These are phyloP conservation scores for Acromyrmex echinatior DNA, from an alignment of 1,140 invertebrate species.

Conservation along the genomic window DNA sequence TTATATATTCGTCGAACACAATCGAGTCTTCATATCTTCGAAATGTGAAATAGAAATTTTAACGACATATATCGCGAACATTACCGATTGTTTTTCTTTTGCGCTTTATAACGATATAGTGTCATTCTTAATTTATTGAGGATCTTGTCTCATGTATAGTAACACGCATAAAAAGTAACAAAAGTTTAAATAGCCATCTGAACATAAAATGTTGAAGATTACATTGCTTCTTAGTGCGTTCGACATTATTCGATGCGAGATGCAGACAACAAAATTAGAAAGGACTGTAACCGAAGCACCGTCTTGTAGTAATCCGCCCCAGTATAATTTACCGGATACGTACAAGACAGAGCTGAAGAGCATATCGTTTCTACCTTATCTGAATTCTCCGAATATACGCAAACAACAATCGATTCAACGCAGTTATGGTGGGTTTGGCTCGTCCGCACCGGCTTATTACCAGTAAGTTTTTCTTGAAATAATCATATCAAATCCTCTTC, in stretches of 20 bases:
- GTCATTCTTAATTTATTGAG: neutral
- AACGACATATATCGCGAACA: neutral
- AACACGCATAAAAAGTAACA: neutral
- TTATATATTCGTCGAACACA: neutral
- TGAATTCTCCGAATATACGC: conserved; percentile 3
- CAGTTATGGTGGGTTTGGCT: conserved; percentile 76
- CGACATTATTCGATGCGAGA: conserved; percentile 38
- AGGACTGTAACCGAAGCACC: neutral
- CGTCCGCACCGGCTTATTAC: conserved; percentile 78
- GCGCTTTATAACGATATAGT: neutral
- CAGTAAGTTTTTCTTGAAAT: conserved; percentile 76
- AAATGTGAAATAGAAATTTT: neutral
- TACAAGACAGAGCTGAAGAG: conserved; percentile 24
- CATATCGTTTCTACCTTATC: conserved; percentile 7
- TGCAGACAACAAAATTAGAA: conserved; percentile 1
- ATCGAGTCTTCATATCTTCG: neutral
- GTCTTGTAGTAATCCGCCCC: conserved; percentile 66
- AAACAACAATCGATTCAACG: conserved; percentile 69
- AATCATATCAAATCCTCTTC: neutral
- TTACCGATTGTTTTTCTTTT: neutral
- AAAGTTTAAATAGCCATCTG: neutral
- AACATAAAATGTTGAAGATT: conserved; percentile 49
- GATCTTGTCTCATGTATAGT: neutral
- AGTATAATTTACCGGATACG: conserved; percentile 69
- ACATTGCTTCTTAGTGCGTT: conserved; percentile 16